A percentile compares a stretch with the other conserved stretches of the same genome.
These are phyloP conservation scores for Philaethria dido DNA, from an alignment of 2,888 invertebrate species.

Conservation along the genomic window DNA sequence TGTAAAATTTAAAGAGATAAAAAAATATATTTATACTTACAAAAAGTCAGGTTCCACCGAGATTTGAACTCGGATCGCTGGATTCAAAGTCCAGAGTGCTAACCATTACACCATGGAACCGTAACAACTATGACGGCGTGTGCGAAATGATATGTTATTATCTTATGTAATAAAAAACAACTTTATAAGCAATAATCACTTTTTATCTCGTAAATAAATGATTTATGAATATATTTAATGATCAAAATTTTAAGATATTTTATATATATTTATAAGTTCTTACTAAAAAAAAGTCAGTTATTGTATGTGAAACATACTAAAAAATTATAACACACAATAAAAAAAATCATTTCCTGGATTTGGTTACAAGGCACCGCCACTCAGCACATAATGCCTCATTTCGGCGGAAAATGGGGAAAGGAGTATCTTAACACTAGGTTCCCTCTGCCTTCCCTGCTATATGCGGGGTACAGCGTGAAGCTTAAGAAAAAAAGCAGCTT, in stretches of 20 bases:
- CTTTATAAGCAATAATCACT: background rate
- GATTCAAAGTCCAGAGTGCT: conserved; percentile 93
- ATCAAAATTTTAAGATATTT: background rate
- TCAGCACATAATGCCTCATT: no score
- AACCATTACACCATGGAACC: conserved; percentile 92
- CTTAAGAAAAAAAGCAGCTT: no score
- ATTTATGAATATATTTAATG: background rate
- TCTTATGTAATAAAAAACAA: background rate
- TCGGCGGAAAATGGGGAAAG: no score
- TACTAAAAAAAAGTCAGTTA: no score
- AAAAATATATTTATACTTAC: background rate
- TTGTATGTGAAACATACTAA: no score
- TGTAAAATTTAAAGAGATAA: background rate
- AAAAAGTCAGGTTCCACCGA: conserved; percentile 87
- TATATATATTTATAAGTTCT: no score
- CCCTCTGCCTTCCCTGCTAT: no score
- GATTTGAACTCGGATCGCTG: conserved; percentile 93
- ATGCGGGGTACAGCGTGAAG: no score
- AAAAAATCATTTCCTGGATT: no score
- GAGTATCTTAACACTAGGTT: no score
- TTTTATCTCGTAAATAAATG: background rate
- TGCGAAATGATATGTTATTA: background rate
- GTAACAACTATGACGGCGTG: conserved; percentile 22
- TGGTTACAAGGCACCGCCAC: no score
- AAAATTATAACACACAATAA: no score